phyloP scores from a whole-genome alignment of 2,888 invertebrate genomes.

The Nymphalis c-album region DNA sequence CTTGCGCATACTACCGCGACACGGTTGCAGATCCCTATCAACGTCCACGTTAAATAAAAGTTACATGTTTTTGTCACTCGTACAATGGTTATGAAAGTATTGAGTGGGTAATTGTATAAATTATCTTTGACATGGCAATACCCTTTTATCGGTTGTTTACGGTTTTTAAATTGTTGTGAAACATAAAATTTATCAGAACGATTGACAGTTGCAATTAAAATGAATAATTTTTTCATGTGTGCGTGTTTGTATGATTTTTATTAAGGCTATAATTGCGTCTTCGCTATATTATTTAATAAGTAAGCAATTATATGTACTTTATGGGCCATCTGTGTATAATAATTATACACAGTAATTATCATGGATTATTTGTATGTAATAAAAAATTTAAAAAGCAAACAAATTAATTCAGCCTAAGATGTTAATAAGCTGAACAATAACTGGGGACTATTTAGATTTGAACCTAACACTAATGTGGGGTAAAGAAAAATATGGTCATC shows the following conservation, averaged over 20 bases:
- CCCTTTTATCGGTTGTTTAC: constrained; percentile 28
- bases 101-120: constrained; percentile 14
- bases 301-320: too few species aligned
- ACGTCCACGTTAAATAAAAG: neutral
- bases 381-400: too few species aligned
- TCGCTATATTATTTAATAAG: too few species aligned
- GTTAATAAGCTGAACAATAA: too few species aligned
- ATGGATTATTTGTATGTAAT: too few species aligned
- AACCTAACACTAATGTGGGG: too few species aligned
- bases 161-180: constrained; percentile 11
- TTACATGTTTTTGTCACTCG: neutral
- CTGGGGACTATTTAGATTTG: too few species aligned
- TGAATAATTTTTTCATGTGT: neutral
- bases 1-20: too few species aligned
- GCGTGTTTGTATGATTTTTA: neutral
- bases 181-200: constrained; percentile 18
- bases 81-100: constrained; percentile 1
- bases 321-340: too few species aligned
- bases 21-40: neutral
- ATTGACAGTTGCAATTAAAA: constrained; percentile 15
- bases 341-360: too few species aligned
- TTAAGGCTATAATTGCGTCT: neutral
- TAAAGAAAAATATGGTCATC: too few species aligned
- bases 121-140: constrained; percentile 26
- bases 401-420: too few species aligned